These are phyloP conservation scores for Hepsetus odoe DNA, from an alignment of 2,113 vertebrate species.

Conservation along the genomic window DNA sequence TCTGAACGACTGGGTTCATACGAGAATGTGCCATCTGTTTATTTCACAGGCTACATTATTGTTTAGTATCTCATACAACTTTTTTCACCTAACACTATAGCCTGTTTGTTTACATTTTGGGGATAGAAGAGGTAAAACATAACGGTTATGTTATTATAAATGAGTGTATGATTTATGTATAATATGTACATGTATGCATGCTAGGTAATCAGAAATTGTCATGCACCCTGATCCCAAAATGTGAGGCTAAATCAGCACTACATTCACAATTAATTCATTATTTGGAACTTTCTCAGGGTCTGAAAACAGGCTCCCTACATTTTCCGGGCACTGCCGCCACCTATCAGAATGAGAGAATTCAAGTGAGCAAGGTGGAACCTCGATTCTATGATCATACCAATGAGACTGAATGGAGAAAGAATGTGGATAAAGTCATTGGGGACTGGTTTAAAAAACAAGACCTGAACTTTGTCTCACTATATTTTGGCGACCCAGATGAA, in stretches of 20 bases:
- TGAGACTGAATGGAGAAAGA: conserved; percentile 80
- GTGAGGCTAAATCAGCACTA: not conserved
- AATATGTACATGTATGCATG: too few relatives aligned
- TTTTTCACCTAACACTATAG: too few relatives aligned
- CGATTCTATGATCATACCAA: conserved; percentile 72
- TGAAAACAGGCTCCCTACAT: conserved; percentile 85
- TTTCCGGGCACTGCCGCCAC: conserved; percentile 84
- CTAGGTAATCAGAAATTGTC: too few relatives aligned
- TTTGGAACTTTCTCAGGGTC: conserved; percentile 70
- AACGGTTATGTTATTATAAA: too few relatives aligned
- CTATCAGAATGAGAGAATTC: conserved; percentile 75
- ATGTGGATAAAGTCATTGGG: conserved; percentile 76
- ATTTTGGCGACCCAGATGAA: conserved; percentile 86
- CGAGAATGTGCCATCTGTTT: too few relatives aligned
- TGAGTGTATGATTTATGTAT: too few relatives aligned
- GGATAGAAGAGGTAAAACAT: too few relatives aligned
- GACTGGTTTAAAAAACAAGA: conserved; percentile 75
- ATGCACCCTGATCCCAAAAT: too few relatives aligned
- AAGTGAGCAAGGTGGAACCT: conserved; percentile 75
- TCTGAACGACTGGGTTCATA: too few relatives aligned
- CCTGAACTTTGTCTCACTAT: conserved; percentile 85
- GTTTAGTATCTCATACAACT: too few relatives aligned
- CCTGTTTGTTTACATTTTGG: too few relatives aligned
- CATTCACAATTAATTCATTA: not conserved
- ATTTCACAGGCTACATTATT: too few relatives aligned